Evolutionary conservation across 2,797 vertebrate genomes (phyloP).

Genomic region (Macropus fuliginosus): DNA sequence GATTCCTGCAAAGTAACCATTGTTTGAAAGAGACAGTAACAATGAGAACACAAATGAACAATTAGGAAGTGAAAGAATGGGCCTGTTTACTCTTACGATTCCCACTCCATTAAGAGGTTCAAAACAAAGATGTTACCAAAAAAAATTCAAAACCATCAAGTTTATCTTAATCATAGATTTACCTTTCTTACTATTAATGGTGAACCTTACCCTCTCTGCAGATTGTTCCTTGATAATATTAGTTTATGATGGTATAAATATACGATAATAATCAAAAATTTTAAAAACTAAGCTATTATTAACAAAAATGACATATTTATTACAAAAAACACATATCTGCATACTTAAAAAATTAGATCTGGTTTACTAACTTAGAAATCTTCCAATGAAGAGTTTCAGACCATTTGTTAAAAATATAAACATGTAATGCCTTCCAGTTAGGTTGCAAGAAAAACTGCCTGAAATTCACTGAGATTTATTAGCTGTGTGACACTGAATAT

Average conservation of each 20-base stretch:
- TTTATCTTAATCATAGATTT: background rate
- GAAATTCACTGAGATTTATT: background rate
- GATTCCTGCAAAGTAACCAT: background rate
- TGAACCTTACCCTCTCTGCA: background rate
- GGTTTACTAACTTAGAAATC: background rate
- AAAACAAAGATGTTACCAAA: background rate
- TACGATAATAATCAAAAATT: background rate
- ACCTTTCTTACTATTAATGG: background rate
- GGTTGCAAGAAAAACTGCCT: background rate
- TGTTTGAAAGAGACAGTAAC: background rate
- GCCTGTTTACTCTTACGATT: background rate
- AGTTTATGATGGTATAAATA: background rate
- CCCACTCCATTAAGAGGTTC: background rate
- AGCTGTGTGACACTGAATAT: background rate
- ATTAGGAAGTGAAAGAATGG: background rate
- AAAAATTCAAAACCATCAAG: background rate
- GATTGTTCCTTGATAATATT: background rate
- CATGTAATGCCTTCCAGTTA: background rate
- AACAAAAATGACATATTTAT: background rate
- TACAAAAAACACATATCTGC: too few species aligned
- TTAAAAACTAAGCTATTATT: background rate
- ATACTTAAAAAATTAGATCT: background rate
- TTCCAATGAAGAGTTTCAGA: background rate
- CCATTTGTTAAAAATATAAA: background rate
- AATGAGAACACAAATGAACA: background rate